Evolutionary conservation across 2,797 vertebrate species (phyloP).

Genomic region (Anomalospiza imberbis): DNA sequence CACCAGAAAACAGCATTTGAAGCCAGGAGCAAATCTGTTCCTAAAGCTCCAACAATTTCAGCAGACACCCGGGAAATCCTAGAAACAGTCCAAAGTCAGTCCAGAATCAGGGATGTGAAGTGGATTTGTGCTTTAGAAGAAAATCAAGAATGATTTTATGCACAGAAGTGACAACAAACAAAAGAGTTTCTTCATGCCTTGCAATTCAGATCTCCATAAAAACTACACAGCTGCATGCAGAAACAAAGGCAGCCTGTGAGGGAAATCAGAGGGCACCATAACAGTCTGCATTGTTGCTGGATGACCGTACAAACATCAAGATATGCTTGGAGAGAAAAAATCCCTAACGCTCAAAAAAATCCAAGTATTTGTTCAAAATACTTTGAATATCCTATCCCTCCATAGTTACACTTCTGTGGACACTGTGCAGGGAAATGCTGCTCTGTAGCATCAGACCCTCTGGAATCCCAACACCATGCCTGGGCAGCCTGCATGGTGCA

Average conservation of each 20-base stretch:
- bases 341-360: neutral
- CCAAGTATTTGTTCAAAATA: neutral
- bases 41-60: slow-evolving; percentile 4
- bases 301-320: neutral
- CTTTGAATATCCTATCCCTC: neutral
- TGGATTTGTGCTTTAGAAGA: slow-evolving; percentile 48
- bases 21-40: slow-evolving; percentile 52
- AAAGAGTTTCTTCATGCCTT: slow-evolving; percentile 47
- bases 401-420: neutral
- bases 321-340: neutral
- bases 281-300: slow-evolving; percentile 34
- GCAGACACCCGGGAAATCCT: neutral
- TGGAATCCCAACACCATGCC: neutral
- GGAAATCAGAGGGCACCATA: slow-evolving; percentile 22
- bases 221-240: neutral
- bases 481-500: neutral
- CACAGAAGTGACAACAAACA: slow-evolving; percentile 17
- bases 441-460: neutral
- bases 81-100: slow-evolving; percentile 37
- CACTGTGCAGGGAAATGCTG: neutral
- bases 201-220: slow-evolving; percentile 49
- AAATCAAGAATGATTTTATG: slow-evolving; percentile 56
- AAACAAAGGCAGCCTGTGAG: slow-evolving; percentile 44
- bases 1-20: neutral
- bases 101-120: slow-evolving; percentile 6